Evolutionary conservation across 2,113 vertebrate genomes (phyloP).

Genomic region (Burhinus bistriatus): DNA sequence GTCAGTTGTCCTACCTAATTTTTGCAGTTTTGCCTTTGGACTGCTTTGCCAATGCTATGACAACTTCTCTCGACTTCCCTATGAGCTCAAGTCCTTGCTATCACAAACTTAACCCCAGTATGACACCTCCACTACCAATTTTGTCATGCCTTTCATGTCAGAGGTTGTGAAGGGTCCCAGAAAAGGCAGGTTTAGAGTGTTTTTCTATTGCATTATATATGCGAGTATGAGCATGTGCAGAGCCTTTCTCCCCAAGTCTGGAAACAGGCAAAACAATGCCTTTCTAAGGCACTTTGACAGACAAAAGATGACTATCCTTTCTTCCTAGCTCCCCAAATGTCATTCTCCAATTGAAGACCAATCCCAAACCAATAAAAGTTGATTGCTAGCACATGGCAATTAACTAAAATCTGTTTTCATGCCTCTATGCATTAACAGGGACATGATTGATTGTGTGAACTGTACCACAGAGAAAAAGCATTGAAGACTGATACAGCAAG

Average conservation of each 20-base stretch:
- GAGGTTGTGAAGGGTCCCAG: background rate
- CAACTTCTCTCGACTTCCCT: background rate
- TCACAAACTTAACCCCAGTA: background rate
- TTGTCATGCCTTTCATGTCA: background rate
- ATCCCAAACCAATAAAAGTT: background rate
- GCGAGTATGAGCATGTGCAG: background rate
- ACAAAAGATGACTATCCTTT: background rate
- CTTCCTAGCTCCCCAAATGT: background rate
- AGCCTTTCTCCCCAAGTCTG: background rate
- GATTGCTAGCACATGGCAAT: conserved; percentile 5
- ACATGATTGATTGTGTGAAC: background rate
- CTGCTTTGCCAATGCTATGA: background rate
- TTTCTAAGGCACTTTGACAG: background rate
- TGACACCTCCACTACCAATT: background rate
- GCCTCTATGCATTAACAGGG: background rate
- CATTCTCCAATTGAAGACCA: background rate
- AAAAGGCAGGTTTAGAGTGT: background rate
- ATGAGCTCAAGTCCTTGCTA: background rate
- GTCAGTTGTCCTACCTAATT: background rate
- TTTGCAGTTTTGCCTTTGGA: background rate
- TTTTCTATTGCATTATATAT: background rate
- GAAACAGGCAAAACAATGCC: background rate
- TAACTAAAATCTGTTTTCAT: conserved; percentile 33
- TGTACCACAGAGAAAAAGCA: background rate
- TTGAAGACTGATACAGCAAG: background rate